These are phyloP conservation scores for Nebria salina DNA, from an alignment of 2,888 invertebrate species.

Conservation along the genomic window DNA sequence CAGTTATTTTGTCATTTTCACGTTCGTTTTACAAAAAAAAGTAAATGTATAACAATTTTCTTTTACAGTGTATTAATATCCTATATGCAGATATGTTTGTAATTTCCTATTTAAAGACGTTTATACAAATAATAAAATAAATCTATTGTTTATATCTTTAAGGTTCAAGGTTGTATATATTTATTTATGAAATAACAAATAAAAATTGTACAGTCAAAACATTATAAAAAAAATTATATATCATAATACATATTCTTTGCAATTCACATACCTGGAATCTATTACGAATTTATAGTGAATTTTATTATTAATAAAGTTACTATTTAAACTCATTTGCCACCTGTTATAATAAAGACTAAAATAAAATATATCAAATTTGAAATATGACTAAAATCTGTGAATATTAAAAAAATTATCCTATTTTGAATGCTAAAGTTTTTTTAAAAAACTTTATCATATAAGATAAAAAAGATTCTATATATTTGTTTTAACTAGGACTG, in stretches of 20 bases:
- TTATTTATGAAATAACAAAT: neutral
- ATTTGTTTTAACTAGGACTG: neutral
- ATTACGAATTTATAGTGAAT: neutral
- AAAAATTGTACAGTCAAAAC: neutral
- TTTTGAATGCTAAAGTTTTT: too few relatives aligned
- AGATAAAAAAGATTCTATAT: too few relatives aligned
- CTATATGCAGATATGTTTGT: too few relatives aligned
- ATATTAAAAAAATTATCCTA: too few relatives aligned
- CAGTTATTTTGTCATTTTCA: too few relatives aligned
- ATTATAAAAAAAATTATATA: neutral
- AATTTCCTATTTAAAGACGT: too few relatives aligned
- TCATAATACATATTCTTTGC: neutral
- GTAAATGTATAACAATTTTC: too few relatives aligned
- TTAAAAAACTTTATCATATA: too few relatives aligned
- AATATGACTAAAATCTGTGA: neutral
- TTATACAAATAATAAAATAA: too few relatives aligned
- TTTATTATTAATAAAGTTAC: neutral
- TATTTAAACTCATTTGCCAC: neutral
- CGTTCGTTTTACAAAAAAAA: too few relatives aligned
- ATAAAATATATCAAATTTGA: neutral
- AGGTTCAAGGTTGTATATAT: neutral
- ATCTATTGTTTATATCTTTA: too few relatives aligned
- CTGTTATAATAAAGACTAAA: neutral
- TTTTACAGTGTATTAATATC: too few relatives aligned
- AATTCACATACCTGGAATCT: neutral